Evolutionary conservation across 2,888 invertebrate species (phyloP), one percentile per base, ranked within the genome.

Genomic region (Eumerus sabulonum): DNA sequence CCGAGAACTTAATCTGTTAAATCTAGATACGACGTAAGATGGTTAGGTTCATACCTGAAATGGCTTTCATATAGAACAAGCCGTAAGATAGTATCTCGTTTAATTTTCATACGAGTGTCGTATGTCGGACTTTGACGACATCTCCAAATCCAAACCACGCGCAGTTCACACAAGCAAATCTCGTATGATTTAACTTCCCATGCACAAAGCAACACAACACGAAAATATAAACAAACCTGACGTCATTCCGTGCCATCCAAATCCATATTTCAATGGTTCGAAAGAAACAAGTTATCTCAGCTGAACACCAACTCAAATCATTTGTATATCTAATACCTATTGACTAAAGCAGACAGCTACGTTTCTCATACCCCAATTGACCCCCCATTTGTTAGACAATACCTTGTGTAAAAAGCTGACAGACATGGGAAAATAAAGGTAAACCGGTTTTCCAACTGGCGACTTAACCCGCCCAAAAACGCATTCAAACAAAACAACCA

Each of bases 361-460:
- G 16, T 16, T 42, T 9, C 9, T 9, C 7, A 19, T 38, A 27
- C n/a, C 12, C n/a, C 1, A 4, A 27, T 12, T n/a, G 17, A 45
- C 45, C 16, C 7, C 1, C 19, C 7, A 48, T 62, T 48, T 56
- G 40, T 11, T 63, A 57, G 18, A 68, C 12, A 54, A 67, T 36
- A 42, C 56, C 16, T 13, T 40, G 7, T 9, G 17, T 19, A 51
- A 56, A 11, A 19, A 38, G 42, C 13, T 14, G 7, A 40, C 40
- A 40, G n/a, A n/a, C 18, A 42, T 38, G 14, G 14, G 50, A 50
- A 67, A 57, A 51, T 45, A n/a, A 11, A 11, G 27, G 11, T 1
- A 38, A 72, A 77, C 77, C 72, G 63, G 77, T 77, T 48, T 63
- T 35, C n/a, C 47, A 36, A 36, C n/a, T 27, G 2, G 3, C 27